Conservation (phyloP, 2,888 invertebrate genomes). For the Salpingus planirostris region DNA sequence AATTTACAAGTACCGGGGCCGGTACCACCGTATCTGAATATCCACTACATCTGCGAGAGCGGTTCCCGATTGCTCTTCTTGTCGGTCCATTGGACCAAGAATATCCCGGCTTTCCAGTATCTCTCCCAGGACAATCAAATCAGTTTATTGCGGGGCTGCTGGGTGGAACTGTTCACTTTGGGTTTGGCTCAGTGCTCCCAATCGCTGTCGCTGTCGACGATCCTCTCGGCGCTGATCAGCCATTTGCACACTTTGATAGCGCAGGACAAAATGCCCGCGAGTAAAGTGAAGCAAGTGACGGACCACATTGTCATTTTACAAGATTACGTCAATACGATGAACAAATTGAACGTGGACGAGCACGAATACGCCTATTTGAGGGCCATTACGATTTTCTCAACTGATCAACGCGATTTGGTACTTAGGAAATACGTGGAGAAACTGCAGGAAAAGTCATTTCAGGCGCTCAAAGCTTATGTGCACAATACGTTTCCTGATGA, state of each 20-base stretch:
- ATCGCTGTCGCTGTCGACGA: conserved; percentile 66
- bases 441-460: conserved; percentile 54
- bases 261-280: conserved; percentile 68
- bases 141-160: conserved; percentile 73
- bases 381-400: conserved; percentile 59
- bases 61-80: conserved; percentile 86
- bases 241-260: conserved; percentile 69
- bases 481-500: conserved; percentile 41
- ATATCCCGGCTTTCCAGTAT: conserved; percentile 72
- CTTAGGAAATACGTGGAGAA: conserved; percentile 47
- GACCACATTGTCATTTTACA: conserved; percentile 75
- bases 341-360: conserved; percentile 66
- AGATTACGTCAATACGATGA: conserved; percentile 69
- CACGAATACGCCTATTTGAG: conserved; percentile 84
- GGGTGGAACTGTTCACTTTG: conserved; percentile 87
- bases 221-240: conserved; percentile 72
- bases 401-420: conserved; percentile 46
- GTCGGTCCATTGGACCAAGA: conserved; percentile 82
- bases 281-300: conserved; percentile 61
- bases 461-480: conserved; percentile 47
- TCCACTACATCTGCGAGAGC: conserved; percentile 93
- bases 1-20: conserved; percentile 68
- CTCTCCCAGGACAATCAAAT: conserved; percentile 80
- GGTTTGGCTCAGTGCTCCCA: conserved; percentile 82
- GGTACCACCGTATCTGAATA: conserved; percentile 81